These are phyloP conservation scores for Bergia puertoricense DNA, from an alignment of 92 coral and sea anemone genomes.

Conservation along the genomic window DNA sequence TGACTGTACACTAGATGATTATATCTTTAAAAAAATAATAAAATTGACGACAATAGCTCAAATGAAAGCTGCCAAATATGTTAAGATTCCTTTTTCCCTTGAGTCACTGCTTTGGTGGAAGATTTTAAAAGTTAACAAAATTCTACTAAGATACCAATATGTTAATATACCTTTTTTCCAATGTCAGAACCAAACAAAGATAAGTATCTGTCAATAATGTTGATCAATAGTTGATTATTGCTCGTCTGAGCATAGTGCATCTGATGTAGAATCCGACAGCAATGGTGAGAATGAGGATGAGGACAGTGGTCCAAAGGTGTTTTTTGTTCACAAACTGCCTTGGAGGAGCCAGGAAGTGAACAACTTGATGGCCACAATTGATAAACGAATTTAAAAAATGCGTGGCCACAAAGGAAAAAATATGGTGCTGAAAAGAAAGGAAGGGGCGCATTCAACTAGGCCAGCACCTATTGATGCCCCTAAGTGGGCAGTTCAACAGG, in stretches of 20 bases:
- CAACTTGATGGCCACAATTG: constrained; percentile 36
- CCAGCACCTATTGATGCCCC: constrained; percentile 50
- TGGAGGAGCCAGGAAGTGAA: constrained; percentile 50
- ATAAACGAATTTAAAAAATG: constrained; percentile 24
- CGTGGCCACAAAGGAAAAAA: constrained; percentile 40
- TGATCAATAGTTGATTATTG: constrained; percentile 48
- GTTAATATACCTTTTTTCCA: neutral
- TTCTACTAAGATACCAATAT: too few relatives aligned
- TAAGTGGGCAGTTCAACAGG: constrained; percentile 47
- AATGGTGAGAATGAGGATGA: constrained; percentile 20
- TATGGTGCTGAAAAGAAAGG: constrained; percentile 32
- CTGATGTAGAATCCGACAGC: constrained; percentile 27
- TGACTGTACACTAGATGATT: too few relatives aligned
- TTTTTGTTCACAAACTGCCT: constrained; percentile 31
- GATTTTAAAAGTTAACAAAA: too few relatives aligned
- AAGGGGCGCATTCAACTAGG: constrained; percentile 45
- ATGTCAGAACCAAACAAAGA: constrained; percentile 42
- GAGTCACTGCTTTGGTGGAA: too few relatives aligned
- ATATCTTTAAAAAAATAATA: too few relatives aligned
- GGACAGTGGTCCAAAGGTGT: constrained; percentile 25
- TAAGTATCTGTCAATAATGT: constrained; percentile 36
- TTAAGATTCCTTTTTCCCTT: too few relatives aligned
- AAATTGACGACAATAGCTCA: too few relatives aligned
- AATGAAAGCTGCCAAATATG: too few relatives aligned
- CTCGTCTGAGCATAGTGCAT: constrained; percentile 49